A percentile compares a stretch with the other conserved stretches of the same genome.
phyloP scores from a whole-genome alignment of 2,888 invertebrate genomes.

The Hermaeophaga mercurialis region DNA sequence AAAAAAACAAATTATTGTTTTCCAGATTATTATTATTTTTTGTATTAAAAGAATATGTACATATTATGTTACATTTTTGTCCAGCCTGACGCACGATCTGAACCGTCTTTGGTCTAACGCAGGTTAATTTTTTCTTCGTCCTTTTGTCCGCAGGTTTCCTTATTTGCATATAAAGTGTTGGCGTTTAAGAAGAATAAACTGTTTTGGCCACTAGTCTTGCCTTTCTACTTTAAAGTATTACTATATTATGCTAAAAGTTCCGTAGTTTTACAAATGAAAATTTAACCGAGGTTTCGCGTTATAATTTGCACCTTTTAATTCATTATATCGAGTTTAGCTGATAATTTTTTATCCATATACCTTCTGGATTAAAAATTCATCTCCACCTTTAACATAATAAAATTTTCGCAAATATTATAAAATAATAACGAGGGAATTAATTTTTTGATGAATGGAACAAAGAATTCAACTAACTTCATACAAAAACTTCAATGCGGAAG shows the following conservation, averaged over 20 bases:
- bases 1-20: no score
- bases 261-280: not conserved
- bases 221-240: slow-evolving; percentile 3
- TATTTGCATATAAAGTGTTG: slow-evolving; percentile 14
- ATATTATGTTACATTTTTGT: no score
- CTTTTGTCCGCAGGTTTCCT: not conserved
- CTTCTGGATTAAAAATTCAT: no score
- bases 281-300: no score
- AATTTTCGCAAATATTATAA: no score
- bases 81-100: no score
- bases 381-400: no score
- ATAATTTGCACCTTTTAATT: no score
- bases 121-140: slow-evolving; percentile 1
- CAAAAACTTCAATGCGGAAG: not conserved
- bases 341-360: no score
- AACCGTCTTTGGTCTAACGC: not conserved
- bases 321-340: no score
- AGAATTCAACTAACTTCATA: not conserved
- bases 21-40: no score
- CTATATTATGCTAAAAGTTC: not conserved
- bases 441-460: slow-evolving; percentile 10
- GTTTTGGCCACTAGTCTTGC: slow-evolving; percentile 1
- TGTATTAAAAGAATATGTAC: no score
- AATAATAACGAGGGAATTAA: slow-evolving; percentile 1
- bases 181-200: slow-evolving; percentile 3